phyloP scores from a whole-genome alignment of 64 coral and sea anemone species.

The Stichodactyla helianthus region DNA sequence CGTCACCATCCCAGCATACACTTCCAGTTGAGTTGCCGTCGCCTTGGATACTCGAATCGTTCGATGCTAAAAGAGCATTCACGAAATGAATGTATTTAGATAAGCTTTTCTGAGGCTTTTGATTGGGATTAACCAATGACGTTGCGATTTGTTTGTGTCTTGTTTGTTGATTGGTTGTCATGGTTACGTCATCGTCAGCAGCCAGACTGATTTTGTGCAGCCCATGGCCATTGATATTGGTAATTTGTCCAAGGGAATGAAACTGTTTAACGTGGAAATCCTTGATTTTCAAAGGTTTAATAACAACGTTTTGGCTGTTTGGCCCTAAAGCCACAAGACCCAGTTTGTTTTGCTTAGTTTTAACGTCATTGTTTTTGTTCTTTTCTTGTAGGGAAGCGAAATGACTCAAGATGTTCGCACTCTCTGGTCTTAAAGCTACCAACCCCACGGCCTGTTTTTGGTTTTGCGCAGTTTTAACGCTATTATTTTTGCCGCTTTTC shows the following conservation, averaged over 20 bases:
- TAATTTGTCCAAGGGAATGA: not conserved
- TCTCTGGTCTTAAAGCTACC: not conserved
- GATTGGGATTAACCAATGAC: not conserved
- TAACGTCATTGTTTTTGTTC: not conserved
- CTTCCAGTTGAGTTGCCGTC: not conserved
- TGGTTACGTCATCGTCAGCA: not conserved
- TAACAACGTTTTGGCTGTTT: not conserved
- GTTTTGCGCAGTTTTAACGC: not conserved
- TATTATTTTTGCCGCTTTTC: not conserved
- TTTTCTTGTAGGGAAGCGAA: not conserved
- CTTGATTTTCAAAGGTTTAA: not conserved
- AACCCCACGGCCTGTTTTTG: not conserved
- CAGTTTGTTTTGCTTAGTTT: not conserved
- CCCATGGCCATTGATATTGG: not conserved
- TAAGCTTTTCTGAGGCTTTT: not conserved
- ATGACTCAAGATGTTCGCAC: not conserved
- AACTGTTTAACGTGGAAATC: not conserved
- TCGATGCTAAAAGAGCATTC: not conserved
- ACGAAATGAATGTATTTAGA: not conserved
- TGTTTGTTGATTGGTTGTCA: conserved; percentile 3
- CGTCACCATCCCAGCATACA: conserved; percentile 78
- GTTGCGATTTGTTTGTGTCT: not conserved
- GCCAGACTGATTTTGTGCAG: not conserved
- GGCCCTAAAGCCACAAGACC: conserved; percentile 12
- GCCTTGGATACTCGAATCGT: not conserved